These are phyloP conservation scores for Eremophila alpestris DNA, from an alignment of 2,797 vertebrate species.

Conservation along the genomic window DNA sequence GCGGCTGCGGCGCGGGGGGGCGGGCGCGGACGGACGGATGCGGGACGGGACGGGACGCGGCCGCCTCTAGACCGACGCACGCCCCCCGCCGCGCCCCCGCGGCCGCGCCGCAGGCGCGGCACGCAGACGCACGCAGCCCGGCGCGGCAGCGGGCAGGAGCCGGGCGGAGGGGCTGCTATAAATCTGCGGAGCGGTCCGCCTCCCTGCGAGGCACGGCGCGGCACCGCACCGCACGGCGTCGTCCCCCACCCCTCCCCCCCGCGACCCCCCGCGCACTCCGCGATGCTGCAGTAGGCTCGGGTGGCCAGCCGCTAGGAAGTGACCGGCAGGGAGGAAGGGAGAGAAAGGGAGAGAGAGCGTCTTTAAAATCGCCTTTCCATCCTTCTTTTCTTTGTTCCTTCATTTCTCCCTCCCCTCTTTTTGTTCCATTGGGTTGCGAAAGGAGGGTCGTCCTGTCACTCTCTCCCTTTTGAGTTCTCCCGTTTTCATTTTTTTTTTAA, in stretches of 20 bases:
- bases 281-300: constrained; percentile 86
- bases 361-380: constrained; percentile 82
- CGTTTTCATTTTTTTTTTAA: not conserved
- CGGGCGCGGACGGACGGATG: constrained; percentile 73
- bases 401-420: constrained; percentile 74
- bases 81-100: not conserved
- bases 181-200: constrained; percentile 85
- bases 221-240: constrained; percentile 67
- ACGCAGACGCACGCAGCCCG: not conserved
- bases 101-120: not conserved
- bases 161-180: constrained; percentile 88
- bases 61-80: not conserved
- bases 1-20: constrained; percentile 38
- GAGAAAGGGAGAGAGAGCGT: constrained; percentile 44
- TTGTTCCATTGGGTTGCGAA: constrained; percentile 48
- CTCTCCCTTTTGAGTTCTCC: not conserved
- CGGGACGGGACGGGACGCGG: constrained; percentile 38
- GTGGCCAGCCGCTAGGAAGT: constrained; percentile 88
- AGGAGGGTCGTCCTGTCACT: not conserved
- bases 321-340: constrained; percentile 62
- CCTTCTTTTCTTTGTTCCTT: constrained; percentile 86
- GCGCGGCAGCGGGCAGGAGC: constrained; percentile 84
- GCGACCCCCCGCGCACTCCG: constrained; percentile 79
- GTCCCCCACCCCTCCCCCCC: constrained; percentile 82
- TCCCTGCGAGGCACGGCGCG: constrained; percentile 77